These are phyloP conservation scores for Lerista edwardsae DNA, from an alignment of 2,797 vertebrate genomes.

Conservation along the genomic window DNA sequence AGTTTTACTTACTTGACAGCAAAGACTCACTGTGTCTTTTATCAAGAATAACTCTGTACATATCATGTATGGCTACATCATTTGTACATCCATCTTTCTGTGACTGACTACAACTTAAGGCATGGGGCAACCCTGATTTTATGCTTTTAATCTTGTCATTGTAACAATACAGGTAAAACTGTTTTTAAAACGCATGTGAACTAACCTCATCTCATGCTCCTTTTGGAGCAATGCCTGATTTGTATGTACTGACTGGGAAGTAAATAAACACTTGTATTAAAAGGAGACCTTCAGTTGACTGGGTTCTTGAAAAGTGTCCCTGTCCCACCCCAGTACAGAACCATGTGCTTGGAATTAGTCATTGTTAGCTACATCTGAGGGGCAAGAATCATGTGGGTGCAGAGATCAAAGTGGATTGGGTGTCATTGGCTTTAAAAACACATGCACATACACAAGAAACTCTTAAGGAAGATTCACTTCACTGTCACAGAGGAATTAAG, in stretches of 20 bases:
- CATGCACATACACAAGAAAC: background rate
- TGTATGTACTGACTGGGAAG: slow-evolving; percentile 44
- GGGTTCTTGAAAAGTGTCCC: fast-evolving
- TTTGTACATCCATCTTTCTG: background rate
- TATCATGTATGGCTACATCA: background rate
- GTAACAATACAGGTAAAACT: slow-evolving; percentile 52
- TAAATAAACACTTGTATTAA: slow-evolving; percentile 76
- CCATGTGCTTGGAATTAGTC: background rate
- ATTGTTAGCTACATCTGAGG: background rate
- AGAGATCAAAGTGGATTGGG: background rate
- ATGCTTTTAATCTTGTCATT: slow-evolving; percentile 54
- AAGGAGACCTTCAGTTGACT: background rate
- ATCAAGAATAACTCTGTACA: slow-evolving; percentile 21
- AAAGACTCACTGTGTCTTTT: slow-evolving; percentile 44
- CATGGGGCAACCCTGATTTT: slow-evolving; percentile 21
- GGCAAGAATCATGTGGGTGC: background rate
- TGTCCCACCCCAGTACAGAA: background rate
- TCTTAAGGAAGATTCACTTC: background rate
- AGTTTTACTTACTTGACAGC: slow-evolving; percentile 34
- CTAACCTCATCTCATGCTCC: slow-evolving; percentile 55
- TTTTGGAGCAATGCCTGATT: slow-evolving; percentile 35
- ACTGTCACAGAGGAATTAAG: background rate
- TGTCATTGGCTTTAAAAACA: background rate
- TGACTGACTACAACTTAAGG: slow-evolving; percentile 23
- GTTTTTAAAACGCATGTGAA: slow-evolving; percentile 68